Conservation (phyloP, 2,113 vertebrate genomes). For the Ailuropoda melanoleuca region DNA sequence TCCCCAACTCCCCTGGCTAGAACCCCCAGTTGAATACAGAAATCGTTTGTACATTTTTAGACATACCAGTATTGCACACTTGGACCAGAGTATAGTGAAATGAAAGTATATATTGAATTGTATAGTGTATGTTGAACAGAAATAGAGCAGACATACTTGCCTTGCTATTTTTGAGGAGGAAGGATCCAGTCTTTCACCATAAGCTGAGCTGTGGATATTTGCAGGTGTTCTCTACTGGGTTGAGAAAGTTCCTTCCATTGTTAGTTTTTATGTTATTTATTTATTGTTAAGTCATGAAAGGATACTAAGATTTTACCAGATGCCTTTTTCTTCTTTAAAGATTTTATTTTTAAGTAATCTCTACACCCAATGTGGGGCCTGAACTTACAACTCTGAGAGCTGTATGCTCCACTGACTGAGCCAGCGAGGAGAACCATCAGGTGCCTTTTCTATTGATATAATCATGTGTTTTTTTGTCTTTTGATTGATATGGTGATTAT, state of each 20-base stretch:
- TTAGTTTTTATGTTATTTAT: neutral
- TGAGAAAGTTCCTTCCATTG: neutral
- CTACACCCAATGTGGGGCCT: neutral
- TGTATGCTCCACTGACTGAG: neutral
- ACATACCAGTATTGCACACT: neutral
- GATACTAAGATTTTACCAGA: neutral
- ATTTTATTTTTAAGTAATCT: neutral
- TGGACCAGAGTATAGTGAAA: neutral
- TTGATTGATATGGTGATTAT: neutral
- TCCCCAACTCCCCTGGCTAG: neutral
- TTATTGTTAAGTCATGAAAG: neutral
- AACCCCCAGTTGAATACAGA: neutral
- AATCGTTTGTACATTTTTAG: neutral
- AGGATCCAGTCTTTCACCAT: neutral
- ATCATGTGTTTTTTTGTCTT: neutral
- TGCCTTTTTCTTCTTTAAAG: neutral
- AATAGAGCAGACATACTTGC: neutral
- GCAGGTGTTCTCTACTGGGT: neutral
- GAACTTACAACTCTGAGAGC: neutral
- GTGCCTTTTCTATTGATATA: neutral
- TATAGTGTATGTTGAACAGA: neutral
- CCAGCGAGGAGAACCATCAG: neutral
- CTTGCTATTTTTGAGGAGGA: neutral
- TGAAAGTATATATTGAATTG: neutral
- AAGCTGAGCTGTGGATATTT: neutral